A percentile compares a stretch with the other conserved stretches of the same genome.
Conservation (phyloP, 2,797 vertebrate species). For the Hippoglossus hippoglossus region DNA sequence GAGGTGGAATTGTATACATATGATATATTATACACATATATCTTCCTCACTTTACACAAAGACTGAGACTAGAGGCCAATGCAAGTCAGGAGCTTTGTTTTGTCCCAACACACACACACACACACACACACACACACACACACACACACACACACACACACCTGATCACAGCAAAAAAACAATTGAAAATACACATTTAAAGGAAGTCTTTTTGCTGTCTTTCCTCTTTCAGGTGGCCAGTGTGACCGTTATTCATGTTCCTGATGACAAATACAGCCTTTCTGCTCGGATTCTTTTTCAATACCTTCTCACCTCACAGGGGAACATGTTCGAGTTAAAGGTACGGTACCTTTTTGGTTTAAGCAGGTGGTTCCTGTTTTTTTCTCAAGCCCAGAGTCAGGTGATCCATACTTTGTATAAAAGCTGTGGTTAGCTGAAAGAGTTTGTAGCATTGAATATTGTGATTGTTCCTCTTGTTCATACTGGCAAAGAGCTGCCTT, state of each 20-base stretch:
- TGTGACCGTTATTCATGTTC: slow-evolving; percentile 91
- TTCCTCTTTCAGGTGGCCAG: slow-evolving; percentile 85
- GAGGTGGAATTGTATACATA: background rate
- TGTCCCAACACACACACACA: no score
- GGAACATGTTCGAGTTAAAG: slow-evolving; percentile 94
- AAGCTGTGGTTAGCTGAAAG: no score
- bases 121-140: no score
- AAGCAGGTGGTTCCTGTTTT: background rate
- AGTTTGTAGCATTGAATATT: no score
- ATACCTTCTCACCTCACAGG: slow-evolving; percentile 91
- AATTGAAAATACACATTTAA: no score
- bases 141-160: no score
- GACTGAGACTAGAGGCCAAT: no score
- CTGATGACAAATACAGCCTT: slow-evolving; percentile 90
- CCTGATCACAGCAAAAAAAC: background rate
- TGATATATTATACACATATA: background rate
- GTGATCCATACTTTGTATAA: background rate
- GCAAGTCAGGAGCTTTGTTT: no score
- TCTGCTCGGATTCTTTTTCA: slow-evolving; percentile 91
- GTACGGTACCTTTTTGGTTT: slow-evolving; percentile 69
- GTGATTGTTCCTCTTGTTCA: no score
- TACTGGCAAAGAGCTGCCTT: no score
- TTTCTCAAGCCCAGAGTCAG: background rate
- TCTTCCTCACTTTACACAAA: no score
- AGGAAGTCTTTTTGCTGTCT: background rate